phyloP scores from a whole-genome alignment of 1,140 invertebrate genomes.

The Fopius arisanus region DNA sequence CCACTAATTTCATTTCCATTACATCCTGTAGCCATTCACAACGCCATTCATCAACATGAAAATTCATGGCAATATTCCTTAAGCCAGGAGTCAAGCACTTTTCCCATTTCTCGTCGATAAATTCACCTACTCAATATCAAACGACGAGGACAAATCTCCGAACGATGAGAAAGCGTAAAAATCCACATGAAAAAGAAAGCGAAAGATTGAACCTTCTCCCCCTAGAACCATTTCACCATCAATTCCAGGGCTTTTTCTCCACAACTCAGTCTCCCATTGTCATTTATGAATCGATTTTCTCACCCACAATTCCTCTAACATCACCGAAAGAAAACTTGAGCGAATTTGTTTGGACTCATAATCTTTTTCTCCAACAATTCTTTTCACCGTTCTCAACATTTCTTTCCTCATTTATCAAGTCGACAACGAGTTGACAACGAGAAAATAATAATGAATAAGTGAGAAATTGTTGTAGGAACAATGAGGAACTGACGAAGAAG shows the following conservation, averaged over 20 bases:
- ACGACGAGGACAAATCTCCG: conserved; percentile 15
- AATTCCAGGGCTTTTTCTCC: background rate
- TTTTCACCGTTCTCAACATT: background rate
- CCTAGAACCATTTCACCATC: background rate
- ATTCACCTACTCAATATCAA: background rate
- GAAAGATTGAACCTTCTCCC: background rate
- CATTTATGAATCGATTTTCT: background rate
- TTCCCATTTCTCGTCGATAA: background rate
- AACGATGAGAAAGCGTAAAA: conserved; percentile 6
- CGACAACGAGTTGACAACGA: background rate
- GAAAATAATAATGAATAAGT: background rate
- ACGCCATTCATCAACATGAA: background rate
- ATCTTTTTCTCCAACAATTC: background rate
- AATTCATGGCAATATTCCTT: background rate
- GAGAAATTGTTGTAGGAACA: conserved; percentile 16
- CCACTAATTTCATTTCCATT: no score
- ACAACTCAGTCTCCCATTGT: background rate
- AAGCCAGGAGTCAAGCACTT: background rate
- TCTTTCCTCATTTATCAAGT: background rate
- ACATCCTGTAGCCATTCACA: no score
- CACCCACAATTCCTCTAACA: background rate
- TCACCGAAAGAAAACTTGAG: no score
- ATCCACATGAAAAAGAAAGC: background rate
- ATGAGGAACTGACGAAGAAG: background rate
- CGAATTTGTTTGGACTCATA: no score